Base-by-base conservation (phyloP, 2,888 invertebrate genomes). In the Ryuthela nishihirai region DNA sequence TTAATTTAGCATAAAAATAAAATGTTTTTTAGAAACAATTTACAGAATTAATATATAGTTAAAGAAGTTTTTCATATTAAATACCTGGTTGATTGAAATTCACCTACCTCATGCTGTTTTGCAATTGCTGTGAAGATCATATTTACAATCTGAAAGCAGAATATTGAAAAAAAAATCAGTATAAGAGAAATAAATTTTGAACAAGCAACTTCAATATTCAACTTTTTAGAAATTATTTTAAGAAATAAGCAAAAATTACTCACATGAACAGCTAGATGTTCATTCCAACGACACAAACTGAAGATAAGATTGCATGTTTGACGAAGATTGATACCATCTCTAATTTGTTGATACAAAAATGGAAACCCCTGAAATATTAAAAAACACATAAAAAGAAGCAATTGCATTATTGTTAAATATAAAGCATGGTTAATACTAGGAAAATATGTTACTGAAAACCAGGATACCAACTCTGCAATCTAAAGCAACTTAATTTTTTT, bases 311-410 rank as follows among this genome's bases (percentile, higher is more conserved):
- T 88, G 65, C 90, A 83, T 3, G 93, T 93, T 76, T 93, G 92
- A 71, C 89, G 85, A 36, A 92, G 79, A 77, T 94, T 94, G 63
- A 94, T 86, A 69, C 87, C 87, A 76, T 95, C 95, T 67, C 91
- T 85, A 46, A 93, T 92, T 79, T 94, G 94, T 76, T 93, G 93
- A 75, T 90, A 90, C 63, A 95, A 77, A 76, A 95, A 95, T 25
- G 92, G 89, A 74, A 92, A 93, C 12, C 89, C 89, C 85, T 88
- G 75, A 15, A 75, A 76, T 44, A 47, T 52, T 52, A 58, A 43
- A 48, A 38, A n/a, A n/a, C n/a, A n/a, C n/a, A n/a, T n/a, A n/a
- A n/a, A n/a, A n/a, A n/a, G n/a, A n/a, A n/a, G n/a, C n/a, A n/a
- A n/a, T n/a, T n/a, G n/a, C n/a, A n/a, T n/a, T n/a, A n/a, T n/a